Base-by-base conservation (phyloP, 2,888 invertebrate species). In the Lasius fuliginosus region DNA sequence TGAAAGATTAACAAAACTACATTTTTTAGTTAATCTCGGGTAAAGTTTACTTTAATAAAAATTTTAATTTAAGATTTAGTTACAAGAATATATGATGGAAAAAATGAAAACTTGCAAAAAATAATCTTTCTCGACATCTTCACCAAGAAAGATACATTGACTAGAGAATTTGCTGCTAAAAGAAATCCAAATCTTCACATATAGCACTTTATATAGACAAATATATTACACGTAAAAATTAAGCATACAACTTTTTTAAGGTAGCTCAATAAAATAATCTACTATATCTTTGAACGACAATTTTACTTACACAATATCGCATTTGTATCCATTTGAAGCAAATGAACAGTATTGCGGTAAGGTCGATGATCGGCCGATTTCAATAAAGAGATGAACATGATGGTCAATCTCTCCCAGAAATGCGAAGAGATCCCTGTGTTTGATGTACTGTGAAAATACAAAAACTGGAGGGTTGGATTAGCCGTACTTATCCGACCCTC, bases 401-500 rank as follows among this genome's bases (percentile, higher is more conserved):
- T 5, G 6, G 12, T 8, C 12, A 30, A 9, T 33, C 15, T 33
- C 9, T 65, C 23, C 6, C 18, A 12, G 15, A 76, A 76, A 85
- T 67, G 77, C 33, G 36, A 56, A 33, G 58, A 71, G 64, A 90
- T 85, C 87, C 83, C 76, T 64, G 18, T 11, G 67, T 74, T 33
- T 77, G 27, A 67, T 79, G 60, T 84, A 79, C 67, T 77, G 83
- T 88, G 56, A 90, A 89, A 90, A 83, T 82, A 62, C 73, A 84
- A 58, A 49, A 68, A 60, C 62, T 27, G 53, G 49, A 62, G 53
- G 58, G 58, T 53, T 75, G 79, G 88, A 89, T 92, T 85, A 90
- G 82, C 68, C 73, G 49, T 76, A 86, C 23, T 89, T 84, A 88
- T 81, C 79, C 85, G 87, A 87, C 84, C 89, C 89, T 74, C 62